These are phyloP conservation scores for Mixornis gularis DNA, from an alignment of 2,113 vertebrate species.

Conservation along the genomic window DNA sequence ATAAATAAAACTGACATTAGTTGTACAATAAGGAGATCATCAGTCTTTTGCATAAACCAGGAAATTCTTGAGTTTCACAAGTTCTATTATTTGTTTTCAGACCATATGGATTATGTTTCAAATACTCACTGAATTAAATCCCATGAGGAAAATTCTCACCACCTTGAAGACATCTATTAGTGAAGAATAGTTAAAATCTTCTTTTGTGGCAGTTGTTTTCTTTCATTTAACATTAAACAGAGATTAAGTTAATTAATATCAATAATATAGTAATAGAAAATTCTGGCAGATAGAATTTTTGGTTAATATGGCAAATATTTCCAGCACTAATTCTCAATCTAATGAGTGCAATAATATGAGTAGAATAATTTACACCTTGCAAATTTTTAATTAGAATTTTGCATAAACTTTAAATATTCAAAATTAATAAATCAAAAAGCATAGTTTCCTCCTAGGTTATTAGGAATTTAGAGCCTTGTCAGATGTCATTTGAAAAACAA, in stretches of 20 bases:
- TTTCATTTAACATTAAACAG: neutral
- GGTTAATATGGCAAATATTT: neutral
- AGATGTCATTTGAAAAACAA: neutral
- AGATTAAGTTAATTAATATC: neutral
- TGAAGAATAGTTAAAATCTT: neutral
- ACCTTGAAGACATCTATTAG: neutral
- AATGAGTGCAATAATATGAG: neutral
- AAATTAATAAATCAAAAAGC: neutral
- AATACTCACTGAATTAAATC: neutral
- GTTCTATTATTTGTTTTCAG: neutral
- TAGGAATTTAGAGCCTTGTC: neutral
- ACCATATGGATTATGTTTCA: neutral
- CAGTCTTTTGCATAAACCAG: neutral
- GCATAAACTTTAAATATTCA: neutral
- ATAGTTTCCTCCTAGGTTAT: neutral
- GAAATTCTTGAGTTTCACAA: neutral
- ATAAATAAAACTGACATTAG: neutral
- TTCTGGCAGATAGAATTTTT: neutral
- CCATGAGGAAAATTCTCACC: neutral
- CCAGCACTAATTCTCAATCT: neutral
- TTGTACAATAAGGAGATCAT: rapidly evolving
- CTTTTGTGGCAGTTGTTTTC: neutral
- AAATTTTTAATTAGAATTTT: neutral
- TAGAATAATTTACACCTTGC: neutral
- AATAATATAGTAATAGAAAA: neutral